phyloP scores from a whole-genome alignment of 2,888 invertebrate species.

The Athalia rosae region DNA sequence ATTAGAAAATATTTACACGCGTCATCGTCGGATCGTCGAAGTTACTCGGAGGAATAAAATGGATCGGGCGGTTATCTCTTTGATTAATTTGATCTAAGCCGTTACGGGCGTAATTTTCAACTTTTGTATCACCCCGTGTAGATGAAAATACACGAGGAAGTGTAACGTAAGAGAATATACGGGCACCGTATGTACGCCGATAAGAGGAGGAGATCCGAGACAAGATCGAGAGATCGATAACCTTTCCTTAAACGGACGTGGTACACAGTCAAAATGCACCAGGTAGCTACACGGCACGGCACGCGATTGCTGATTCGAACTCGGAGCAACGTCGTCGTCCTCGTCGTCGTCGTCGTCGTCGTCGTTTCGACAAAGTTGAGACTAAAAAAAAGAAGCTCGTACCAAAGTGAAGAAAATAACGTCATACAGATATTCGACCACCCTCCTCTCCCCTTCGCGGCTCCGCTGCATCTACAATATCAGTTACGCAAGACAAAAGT shows the following conservation, averaged over 20 bases:
- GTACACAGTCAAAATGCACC: constrained; percentile 4
- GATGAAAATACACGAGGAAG: constrained; percentile 12
- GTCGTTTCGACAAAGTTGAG: neutral
- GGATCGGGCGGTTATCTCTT: too few species aligned
- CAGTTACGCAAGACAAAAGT: constrained; percentile 39
- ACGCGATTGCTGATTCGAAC: constrained; percentile 42
- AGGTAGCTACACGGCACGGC: neutral
- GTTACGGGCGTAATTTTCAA: neutral
- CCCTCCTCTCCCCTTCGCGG: neutral
- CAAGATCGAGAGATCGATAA: constrained; percentile 55
- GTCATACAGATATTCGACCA: neutral
- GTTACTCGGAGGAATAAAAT: neutral
- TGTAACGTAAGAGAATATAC: constrained; percentile 45
- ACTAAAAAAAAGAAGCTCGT: neutral
- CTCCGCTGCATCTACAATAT: neutral
- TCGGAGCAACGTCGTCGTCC: neutral
- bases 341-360: neutral
- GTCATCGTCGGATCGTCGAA: neutral
- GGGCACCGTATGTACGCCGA: constrained; percentile 53
- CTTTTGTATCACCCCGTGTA: constrained; percentile 25
- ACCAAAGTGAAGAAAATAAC: constrained; percentile 12
- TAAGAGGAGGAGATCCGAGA: constrained; percentile 50
- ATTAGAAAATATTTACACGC: neutral
- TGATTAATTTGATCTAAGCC: too few species aligned
- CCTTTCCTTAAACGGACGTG: constrained; percentile 44